These are phyloP conservation scores for Plagodis dolabraria DNA, from an alignment of 2,888 invertebrate species.

Conservation along the genomic window DNA sequence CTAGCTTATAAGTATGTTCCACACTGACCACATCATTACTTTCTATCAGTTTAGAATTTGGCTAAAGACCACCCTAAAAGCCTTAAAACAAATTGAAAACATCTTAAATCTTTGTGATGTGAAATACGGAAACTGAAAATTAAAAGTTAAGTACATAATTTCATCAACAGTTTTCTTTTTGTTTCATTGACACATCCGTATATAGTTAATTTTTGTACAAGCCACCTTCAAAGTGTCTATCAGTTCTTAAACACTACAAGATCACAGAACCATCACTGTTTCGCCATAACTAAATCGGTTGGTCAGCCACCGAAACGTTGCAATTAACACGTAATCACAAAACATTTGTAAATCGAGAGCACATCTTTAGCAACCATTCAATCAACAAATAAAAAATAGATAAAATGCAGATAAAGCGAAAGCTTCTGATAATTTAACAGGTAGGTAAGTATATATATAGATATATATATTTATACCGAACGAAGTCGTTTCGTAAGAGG, in stretches of 20 bases:
- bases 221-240: too few relatives aligned
- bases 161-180: too few relatives aligned
- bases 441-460: constrained; percentile 35
- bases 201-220: too few relatives aligned
- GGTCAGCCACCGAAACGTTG: constrained; percentile 3
- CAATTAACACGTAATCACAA: constrained; percentile 8
- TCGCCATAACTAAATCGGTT: constrained; percentile 12
- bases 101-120: too few relatives aligned
- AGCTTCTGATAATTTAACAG: constrained; percentile 27
- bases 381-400: constrained; percentile 8
- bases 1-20: too few relatives aligned
- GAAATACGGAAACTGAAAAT: too few relatives aligned
- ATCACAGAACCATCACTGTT: neutral
- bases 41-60: too few relatives aligned
- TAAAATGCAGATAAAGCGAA: constrained; percentile 32
- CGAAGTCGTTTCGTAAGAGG: constrained; percentile 35
- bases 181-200: too few relatives aligned
- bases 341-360: constrained; percentile 14
- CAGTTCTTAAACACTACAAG: neutral
- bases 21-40: too few relatives aligned
- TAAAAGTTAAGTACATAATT: too few relatives aligned
- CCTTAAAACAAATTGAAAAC: too few relatives aligned
- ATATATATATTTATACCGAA: neutral
- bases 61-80: too few relatives aligned
- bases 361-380: constrained; percentile 10